Conservation (phyloP, 2,113 vertebrate genomes). For the Cynocephalus volans region DNA sequence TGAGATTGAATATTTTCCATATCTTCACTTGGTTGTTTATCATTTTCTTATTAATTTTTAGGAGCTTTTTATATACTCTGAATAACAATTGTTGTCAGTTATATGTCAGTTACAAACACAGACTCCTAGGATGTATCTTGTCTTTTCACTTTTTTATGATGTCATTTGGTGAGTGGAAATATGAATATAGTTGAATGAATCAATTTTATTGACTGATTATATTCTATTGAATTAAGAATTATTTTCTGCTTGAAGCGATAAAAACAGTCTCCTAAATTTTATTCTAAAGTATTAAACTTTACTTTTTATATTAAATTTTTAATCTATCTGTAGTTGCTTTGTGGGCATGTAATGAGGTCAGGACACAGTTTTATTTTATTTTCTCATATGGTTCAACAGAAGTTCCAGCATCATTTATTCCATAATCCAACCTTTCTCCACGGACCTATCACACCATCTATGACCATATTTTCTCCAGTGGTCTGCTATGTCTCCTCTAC, state of each 20-base stretch:
- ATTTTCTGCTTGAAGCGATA: no score
- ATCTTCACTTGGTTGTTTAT: neutral
- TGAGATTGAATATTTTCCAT: neutral
- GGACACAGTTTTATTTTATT: no score
- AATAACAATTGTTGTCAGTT: neutral
- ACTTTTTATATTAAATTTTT: no score
- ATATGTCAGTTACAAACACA: neutral
- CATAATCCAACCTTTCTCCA: neutral
- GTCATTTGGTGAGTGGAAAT: neutral
- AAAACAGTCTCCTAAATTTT: no score
- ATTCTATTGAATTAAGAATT: neutral
- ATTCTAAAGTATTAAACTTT: no score
- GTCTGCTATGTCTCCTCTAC: neutral
- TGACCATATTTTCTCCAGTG: neutral
- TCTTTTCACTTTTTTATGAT: neutral
- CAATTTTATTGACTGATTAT: neutral
- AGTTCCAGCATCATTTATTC: neutral
- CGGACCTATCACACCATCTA: fast-evolving
- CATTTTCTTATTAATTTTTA: neutral
- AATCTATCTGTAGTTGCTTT: no score
- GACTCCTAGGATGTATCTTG: neutral
- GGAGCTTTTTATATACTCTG: neutral
- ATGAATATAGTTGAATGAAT: neutral
- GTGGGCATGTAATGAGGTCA: no score
- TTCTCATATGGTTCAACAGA: no score